phyloP scores from a whole-genome alignment of 1,140 invertebrate genomes.

The Pseudomyrmex pallidus region DNA sequence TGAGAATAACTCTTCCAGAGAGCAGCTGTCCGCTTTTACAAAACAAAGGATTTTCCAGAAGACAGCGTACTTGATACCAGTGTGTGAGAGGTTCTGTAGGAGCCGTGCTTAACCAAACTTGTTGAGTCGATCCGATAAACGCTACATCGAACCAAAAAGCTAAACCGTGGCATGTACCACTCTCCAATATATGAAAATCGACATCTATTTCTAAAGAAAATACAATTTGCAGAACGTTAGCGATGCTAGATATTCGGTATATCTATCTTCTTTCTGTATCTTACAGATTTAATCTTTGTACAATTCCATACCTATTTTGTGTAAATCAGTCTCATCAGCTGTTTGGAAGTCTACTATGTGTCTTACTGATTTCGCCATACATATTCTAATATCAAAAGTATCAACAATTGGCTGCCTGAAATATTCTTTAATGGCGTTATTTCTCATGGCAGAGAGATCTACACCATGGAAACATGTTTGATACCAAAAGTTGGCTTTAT shows the following conservation, averaged over 20 bases:
- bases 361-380: constrained; percentile 97
- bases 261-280: neutral
- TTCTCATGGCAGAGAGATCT: constrained; percentile 95
- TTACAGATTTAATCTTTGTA: neutral
- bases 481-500: constrained; percentile 99
- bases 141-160: constrained; percentile 99
- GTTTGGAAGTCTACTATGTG: constrained; percentile 98
- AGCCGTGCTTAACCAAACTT: constrained; percentile 99
- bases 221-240: constrained; percentile 32
- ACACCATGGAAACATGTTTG: constrained; percentile 99
- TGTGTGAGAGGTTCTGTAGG: constrained; percentile 99
- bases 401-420: constrained; percentile 99
- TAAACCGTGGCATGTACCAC: constrained; percentile 97
- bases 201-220: constrained; percentile 93
- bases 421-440: constrained; percentile 98
- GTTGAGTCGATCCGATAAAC: constrained; percentile 95
- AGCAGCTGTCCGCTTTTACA: constrained; percentile 97
- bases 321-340: constrained; percentile 97
- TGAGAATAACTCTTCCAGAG: constrained; percentile 94
- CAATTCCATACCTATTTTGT: constrained; percentile 90
- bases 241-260: too few relatives aligned
- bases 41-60: constrained; percentile 97
- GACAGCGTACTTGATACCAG: constrained; percentile 99
- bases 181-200: constrained; percentile 96
- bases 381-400: constrained; percentile 99